Evolutionary conservation across 1,140 invertebrate species (phyloP).

Genomic region (Leptinotarsa defecta): DNA sequence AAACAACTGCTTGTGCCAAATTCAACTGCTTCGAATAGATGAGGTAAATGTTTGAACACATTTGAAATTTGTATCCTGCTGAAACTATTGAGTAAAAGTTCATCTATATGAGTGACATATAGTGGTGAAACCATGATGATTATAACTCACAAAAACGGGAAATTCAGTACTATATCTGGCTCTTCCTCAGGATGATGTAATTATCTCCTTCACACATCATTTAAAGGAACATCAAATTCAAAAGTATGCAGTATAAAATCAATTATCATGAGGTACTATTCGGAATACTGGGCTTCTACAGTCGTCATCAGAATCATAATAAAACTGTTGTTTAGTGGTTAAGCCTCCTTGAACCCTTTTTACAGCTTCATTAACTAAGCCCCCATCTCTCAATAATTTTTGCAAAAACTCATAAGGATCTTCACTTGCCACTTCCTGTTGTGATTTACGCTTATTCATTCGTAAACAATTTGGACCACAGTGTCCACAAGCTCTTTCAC

Average conservation of each 20-base stretch:
- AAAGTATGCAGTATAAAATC: conserved; percentile 37
- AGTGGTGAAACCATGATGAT: conserved; percentile 21
- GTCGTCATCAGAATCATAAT: conserved; percentile 62
- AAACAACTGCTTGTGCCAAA: neutral
- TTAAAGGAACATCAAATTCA: conserved; percentile 44
- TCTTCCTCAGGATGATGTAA: conserved; percentile 35
- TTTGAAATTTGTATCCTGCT: neutral
- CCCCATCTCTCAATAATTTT: conserved; percentile 66
- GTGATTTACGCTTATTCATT: conserved; percentile 47
- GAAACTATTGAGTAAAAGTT: conserved; percentile 7
- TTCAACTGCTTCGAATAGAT: neutral
- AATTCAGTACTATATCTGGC: conserved; percentile 32
- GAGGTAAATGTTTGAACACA: conserved; percentile 15
- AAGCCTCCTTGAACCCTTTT: conserved; percentile 65
- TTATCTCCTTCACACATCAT: conserved; percentile 33
- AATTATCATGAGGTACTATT: conserved; percentile 44
- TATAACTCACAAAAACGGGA: conserved; percentile 16
- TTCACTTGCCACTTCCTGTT: conserved; percentile 56
- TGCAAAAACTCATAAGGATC: conserved; percentile 72
- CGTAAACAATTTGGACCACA: conserved; percentile 56
- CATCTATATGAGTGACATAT: conserved; percentile 18
- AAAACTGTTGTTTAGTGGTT: conserved; percentile 57
- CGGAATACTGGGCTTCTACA: conserved; percentile 47
- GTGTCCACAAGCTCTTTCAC: conserved; percentile 51
- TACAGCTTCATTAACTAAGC: conserved; percentile 74